Evolutionary conservation across 30 jellyfish, hydroid and myxozoan genomes (phyloP), one percentile per base, ranked within the genome.

Genomic region (Turritopsis rubra): DNA sequence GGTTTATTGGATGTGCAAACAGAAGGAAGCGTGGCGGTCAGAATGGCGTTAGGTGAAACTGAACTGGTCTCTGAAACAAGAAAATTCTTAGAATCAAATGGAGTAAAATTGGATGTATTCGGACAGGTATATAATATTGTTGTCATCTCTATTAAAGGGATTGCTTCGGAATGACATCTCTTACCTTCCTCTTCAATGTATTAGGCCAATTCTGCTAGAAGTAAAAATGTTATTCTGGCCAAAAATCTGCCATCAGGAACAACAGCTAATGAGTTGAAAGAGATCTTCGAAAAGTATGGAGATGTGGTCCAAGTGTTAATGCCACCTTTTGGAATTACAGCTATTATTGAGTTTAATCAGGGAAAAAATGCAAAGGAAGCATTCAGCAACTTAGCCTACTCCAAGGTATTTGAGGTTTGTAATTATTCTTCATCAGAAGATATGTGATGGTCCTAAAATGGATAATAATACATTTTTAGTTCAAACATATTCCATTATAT

Each of bases 251-350:
- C 99, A 16, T 91, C 85, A 28, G 95, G 92, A 4, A 90, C 97
- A 17, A 87, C 85, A 23, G 84, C 84, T 29, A 85, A 29, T 23
- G 97, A 95, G 65, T 75, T 95, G 26, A 28, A 86, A 29, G 85
- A 85, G 31, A 65, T 86, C 1, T 95, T 95, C 72, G 89, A 89
- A 0, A 89, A 87, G 79, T 85, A 81, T 81, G 97, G 97, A 26
- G 95, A 83, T 29, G 81, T 89, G 18, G 95, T 89, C 23, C 88
- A 85, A 31, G 83, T 95, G 16, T 71, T 95, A 68, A 80, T 95
- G 83, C 99, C 99, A 18, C 99, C 99, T n/a, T 82, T 89, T 66
- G 97, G 99, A 18, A 85, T 95, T 27, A 89, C 99, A 17, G 99
- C 96, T 13, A 87, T 95, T 25, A 83, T 95, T 68, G 97, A 89